Conservation (phyloP, 1,140 invertebrate genomes). For the Eriocheir sinensis region DNA sequence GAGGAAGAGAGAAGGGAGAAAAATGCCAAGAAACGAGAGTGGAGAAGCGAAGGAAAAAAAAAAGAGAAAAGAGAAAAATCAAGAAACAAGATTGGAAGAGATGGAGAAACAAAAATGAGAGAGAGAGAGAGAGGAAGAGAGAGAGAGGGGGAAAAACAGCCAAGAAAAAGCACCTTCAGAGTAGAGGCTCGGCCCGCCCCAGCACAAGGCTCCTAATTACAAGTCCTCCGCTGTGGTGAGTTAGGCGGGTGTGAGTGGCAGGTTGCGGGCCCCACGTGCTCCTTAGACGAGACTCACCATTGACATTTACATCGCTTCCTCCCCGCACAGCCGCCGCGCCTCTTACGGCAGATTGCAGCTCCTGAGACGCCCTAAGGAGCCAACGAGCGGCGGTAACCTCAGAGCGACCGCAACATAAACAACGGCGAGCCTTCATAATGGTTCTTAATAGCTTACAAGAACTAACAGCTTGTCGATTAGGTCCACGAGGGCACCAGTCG, state of each 20-base stretch:
- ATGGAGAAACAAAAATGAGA: neutral
- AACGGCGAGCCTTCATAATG: slow-evolving; percentile 3
- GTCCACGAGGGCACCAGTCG: neutral
- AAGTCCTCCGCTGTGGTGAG: neutral
- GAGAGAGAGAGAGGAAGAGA: neutral
- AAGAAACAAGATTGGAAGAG: neutral
- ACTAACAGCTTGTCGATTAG: slow-evolving; percentile 15
- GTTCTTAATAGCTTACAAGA: neutral
- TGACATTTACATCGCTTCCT: slow-evolving; percentile 12
- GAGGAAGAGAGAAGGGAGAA: neutral
- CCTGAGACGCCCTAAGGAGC: neutral
- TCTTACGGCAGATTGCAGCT: neutral
- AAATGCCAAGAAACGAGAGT: neutral
- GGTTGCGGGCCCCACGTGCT: neutral
- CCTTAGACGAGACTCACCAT: neutral
- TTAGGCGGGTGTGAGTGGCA: neutral
- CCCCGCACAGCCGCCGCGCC: neutral
- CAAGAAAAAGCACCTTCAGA: neutral
- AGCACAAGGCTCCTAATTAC: neutral
- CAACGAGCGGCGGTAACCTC: neutral
- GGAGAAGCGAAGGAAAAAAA: neutral
- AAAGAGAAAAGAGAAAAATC: neutral
- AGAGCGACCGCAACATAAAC: slow-evolving; percentile 1
- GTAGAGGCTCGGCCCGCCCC: neutral
- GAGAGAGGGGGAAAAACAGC: neutral